Conservation (phyloP, 2,113 vertebrate genomes). For the Platysternon megacephalum region DNA sequence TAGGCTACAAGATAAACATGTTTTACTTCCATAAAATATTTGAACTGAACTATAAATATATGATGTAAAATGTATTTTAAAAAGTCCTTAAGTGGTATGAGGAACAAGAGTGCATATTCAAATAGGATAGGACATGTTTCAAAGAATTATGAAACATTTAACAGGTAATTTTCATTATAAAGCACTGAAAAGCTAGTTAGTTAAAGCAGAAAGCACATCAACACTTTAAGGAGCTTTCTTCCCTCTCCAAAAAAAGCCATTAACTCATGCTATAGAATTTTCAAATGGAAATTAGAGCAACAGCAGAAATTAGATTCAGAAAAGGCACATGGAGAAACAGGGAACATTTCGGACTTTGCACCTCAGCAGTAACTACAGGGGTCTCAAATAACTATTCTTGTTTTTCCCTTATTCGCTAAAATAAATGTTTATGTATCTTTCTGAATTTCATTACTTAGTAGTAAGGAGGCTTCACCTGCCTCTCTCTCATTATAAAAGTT, state of each 20-base stretch:
- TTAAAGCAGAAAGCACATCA: not conserved
- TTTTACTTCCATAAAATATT: not conserved
- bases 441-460: not conserved
- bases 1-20: not conserved
- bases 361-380: not conserved
- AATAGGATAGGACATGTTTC: not conserved
- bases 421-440: not conserved
- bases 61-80: not conserved
- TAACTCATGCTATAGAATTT: not conserved
- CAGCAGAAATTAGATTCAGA: not conserved
- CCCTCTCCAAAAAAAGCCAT: not conserved
- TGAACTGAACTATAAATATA: not conserved
- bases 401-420: not conserved
- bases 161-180: not conserved
- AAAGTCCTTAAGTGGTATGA: not conserved
- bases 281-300: not conserved
- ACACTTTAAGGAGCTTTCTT: not conserved
- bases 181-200: not conserved
- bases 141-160: not conserved
- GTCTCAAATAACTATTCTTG: not conserved
- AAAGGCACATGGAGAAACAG: not conserved
- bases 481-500: not conserved
- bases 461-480: not conserved
- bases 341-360: not conserved
- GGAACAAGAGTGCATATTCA: not conserved